Percentiles rank a stretch among this genome's conserved stretches.
These are phyloP conservation scores for Aurelia aurita DNA, from an alignment of 30 jellyfish, hydroid and myxozoan species.

Conservation along the genomic window DNA sequence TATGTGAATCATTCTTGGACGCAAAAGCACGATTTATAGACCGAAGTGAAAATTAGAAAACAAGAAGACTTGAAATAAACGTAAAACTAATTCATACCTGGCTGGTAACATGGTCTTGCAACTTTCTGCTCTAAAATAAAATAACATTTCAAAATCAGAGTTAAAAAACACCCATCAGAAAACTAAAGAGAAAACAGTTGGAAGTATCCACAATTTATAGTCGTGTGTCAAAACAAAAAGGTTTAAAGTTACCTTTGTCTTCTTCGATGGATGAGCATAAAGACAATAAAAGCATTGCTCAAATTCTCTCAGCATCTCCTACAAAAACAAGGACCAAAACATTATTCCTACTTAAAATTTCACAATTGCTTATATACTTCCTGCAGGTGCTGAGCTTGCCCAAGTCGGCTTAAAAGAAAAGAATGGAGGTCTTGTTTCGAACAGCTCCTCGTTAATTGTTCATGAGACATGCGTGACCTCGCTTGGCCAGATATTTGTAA, in stretches of 20 bases:
- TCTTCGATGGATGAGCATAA: conserved; percentile 93
- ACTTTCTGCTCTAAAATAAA: conserved; percentile 59
- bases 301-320: conserved; percentile 79
- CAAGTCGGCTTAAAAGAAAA: too few species aligned
- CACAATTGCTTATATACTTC: too few species aligned
- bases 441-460: too few species aligned
- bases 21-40: too few species aligned
- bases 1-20: too few species aligned
- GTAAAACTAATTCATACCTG: conserved; percentile 44
- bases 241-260: conserved; percentile 68
- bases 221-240: not conserved
- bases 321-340: not conserved
- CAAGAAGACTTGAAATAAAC: not conserved
- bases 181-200: not conserved
- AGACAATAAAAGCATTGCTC: conserved; percentile 93
- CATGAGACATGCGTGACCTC: too few species aligned
- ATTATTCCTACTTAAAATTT: too few species aligned
- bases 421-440: too few species aligned
- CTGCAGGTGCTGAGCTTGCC: too few species aligned
- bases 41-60: too few species aligned
- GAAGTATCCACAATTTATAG: not conserved
- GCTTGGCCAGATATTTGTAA: too few species aligned
- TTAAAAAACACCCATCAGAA: too few species aligned
- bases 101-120: conserved; percentile 74
- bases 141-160: not conserved